These are phyloP conservation scores for Lepus timidus DNA, from an alignment of 2,113 vertebrate genomes.

Conservation along the genomic window DNA sequence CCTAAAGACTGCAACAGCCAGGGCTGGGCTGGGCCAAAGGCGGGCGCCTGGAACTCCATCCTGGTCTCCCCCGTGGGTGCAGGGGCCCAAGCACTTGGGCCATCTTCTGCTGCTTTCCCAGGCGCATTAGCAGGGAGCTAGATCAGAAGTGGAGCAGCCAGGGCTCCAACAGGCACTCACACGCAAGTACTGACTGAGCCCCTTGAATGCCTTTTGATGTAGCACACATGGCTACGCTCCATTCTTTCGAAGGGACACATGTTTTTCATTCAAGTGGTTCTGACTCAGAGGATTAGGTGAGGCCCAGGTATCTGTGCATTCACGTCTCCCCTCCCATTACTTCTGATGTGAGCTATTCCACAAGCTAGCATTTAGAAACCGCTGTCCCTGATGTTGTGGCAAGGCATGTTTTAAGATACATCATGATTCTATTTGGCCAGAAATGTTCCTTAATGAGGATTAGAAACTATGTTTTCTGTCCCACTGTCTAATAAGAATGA, in stretches of 20 bases:
- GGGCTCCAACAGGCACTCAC: no score
- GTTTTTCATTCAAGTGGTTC: conserved; percentile 14
- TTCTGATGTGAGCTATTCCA: neutral
- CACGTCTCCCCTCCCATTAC: neutral
- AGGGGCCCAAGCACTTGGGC: no score
- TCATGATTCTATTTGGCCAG: neutral
- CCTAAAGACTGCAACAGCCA: no score
- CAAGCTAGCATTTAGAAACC: neutral
- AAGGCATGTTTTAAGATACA: conserved; percentile 27
- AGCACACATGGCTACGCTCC: neutral
- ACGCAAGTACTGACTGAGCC: no score
- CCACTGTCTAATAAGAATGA: conserved; percentile 18
- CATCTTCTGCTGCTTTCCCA: no score
- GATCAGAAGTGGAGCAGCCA: no score
- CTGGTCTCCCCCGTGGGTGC: no score
- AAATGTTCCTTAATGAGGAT: neutral
- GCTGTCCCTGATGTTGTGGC: neutral
- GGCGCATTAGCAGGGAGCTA: no score
- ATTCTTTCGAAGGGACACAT: neutral
- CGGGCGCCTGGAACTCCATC: no score
- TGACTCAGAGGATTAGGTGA: neutral
- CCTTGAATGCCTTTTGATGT: neutral
- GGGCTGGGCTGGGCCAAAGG: no score
- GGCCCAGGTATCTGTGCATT: neutral
- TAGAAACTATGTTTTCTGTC: conserved; percentile 46